Base-by-base conservation (phyloP, 64 coral and sea anemone genomes). In the Actinia equina region DNA sequence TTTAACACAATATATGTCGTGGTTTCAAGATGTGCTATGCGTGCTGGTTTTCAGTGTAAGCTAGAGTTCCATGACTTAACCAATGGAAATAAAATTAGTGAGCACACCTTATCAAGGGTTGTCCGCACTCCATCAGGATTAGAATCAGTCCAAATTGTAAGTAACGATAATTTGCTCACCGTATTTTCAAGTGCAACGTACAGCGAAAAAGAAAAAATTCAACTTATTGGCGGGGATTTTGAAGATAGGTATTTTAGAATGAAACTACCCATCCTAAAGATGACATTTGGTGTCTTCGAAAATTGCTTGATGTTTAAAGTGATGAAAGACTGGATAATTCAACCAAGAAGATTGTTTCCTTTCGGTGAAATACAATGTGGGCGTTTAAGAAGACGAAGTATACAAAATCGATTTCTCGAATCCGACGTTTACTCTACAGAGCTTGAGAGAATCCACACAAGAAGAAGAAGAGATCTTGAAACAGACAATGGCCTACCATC, bases 171-270 rank as follows among this genome's bases (percentile, higher is more conserved):
- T 42, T 57, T 95, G 17, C 77, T 92, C 0, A 86, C 91, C 1
- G 44, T 82, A 18, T 98, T 98, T 54, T 98, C 96, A 51, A 98
- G 96, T 89, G 96, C 90, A 27, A 92, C 93, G 9, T 95, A 89
- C 25, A 88, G 93, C 2, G 93, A 98, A 42, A 94, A 98, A 91
- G 90, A 98, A 19, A 93, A 94, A 84, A 93, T 95, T 79, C 91
- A 95, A 45, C 52, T 69, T 56, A 98, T 92, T 55, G 93, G 88
- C 43, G 90, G 96, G 0, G 96, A 98, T 53, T 98, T 95, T 85
- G 96, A 98, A 88, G 96, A 98, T 44, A 87, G 96, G 17, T 98
- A 94, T 56, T 98, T 98, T 76, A 85, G 87, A 57, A 69, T 98
- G 0, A 95, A 92, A 69, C 44, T 93, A 49, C 96, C 96, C n/a